Base-by-base conservation (phyloP, 2,888 invertebrate genomes). In the Matsumyia berberina region DNA sequence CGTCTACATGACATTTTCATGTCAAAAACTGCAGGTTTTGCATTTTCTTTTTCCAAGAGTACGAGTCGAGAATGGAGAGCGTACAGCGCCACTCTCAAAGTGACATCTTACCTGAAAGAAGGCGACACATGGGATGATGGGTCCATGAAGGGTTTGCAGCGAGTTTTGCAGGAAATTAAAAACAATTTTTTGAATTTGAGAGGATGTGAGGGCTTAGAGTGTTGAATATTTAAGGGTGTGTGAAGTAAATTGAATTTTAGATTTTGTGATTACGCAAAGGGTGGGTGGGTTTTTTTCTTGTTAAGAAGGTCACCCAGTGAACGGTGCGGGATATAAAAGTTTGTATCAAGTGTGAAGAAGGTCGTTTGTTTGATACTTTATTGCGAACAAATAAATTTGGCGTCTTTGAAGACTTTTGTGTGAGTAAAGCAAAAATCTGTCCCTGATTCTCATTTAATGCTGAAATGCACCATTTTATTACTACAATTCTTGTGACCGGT, bases 1-100 rank as follows among this genome's bases (percentile, higher is more conserved):
- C 57, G 64, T 76, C 76, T 70, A 70, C 77, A 77, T 77, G 76
- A 66, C 81, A 82, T 72, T 82, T 70, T 77, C 70, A 77, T 76
- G 70, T 72, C 64, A 77, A 53, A 79, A 46, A 17, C 24, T 60
- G 51, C 51, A 19, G 58, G 42, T 17, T 31, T 64, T 37, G 44
- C 49, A 37, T 35, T 58, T 58, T 66, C 42, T 31, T 29, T 15
- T 44, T 57, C 8, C 5, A 11, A 6, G 2, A n/a, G 17, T 53
- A n/a, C 6, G 39, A 7, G 9, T 24, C 24, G 2, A 17, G 15
- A 12, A 7, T 42, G 11, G 44, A 17, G 17, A 12, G n/a, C 0
- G 15, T 31, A 57, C 29, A 49, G 42, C 58, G 51, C 51, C 67
- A 51, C 9, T 57, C 53, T 67, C 29, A 57, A 57, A 79, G 57